Percentiles rank a stretch among this genome's conserved stretches.
Conservation (phyloP, 1,140 invertebrate genomes). For the Planococcus citri region DNA sequence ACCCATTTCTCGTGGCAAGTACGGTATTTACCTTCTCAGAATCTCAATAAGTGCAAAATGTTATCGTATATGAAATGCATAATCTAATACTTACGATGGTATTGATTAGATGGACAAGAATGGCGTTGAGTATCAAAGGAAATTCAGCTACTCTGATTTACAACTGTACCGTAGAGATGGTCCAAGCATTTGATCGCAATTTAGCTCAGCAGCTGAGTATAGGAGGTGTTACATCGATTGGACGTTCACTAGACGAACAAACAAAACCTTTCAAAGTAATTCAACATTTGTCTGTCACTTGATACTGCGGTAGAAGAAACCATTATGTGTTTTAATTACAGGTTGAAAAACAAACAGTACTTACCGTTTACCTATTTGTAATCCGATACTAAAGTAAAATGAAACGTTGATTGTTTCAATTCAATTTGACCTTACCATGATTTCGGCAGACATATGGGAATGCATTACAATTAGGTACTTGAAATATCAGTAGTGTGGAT, state of each 20-base stretch:
- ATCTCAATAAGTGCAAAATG: no score
- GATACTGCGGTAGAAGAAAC: background rate
- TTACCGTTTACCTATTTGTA: no score
- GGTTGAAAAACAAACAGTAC: no score
- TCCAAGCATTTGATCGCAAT: slow-evolving; percentile 42
- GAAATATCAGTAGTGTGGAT: no score
- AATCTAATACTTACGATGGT: background rate
- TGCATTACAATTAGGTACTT: no score
- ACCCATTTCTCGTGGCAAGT: background rate
- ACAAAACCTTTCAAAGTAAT: background rate
- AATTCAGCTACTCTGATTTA: slow-evolving; percentile 55
- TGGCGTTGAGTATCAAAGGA: slow-evolving; percentile 64
- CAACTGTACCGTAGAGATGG: slow-evolving; percentile 51
- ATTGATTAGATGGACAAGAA: slow-evolving; percentile 54
- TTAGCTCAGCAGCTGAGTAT: background rate
- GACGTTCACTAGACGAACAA: background rate
- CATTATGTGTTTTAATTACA: no score
- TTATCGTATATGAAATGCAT: background rate
- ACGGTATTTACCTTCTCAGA: background rate
- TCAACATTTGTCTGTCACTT: background rate
- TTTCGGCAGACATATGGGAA: no score
- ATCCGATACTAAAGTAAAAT: no score
- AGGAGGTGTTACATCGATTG: background rate
- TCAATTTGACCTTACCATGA: no score
- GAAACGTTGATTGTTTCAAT: no score